Base-by-base conservation (phyloP, 2,888 invertebrate genomes). In the Marasmarcha lunaedactyla region DNA sequence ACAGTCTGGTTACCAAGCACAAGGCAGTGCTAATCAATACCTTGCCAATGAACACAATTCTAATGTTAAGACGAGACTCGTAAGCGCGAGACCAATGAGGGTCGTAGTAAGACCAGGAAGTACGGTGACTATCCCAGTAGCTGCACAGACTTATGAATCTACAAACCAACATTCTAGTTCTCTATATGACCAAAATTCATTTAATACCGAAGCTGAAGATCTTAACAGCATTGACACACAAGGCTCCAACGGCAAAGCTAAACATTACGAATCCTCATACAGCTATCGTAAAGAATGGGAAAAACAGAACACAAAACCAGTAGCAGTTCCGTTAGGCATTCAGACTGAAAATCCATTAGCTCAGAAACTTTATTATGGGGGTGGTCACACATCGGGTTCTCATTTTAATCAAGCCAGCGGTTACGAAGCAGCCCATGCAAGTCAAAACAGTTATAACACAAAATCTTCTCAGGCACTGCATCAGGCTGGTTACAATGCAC, bases 271-370 rank as follows among this genome's bases (percentile, higher is more conserved):
- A 50, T 67, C 79, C 7, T 67, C 76, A 12, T 81, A 78, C 45
- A 72, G 60, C 39, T 83, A 83, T 43, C 63, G 54, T 30, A 84
- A 83, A 48, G 57, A 74, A 61, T 83, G 81, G 83, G 81, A 84
- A 54, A 78, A 73, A 48, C 78, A 76, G 43, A 59, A 71, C 37
- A 56, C 59, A 6, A 50, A 56, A 37, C 74, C 78, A 13, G 48
- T 52, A 20, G 46, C 49, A 15, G 42, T 52, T 14, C 46, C 59
- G 37, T 36, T 57, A 30, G 41, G 54, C 37, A 45, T 59, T 27
- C 61, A 71, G 11, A 68, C 67, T 4, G 53, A 51, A 39, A 66
- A 52, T 33, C 62, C 71, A 6, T 44, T 50, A 36, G 49, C 47
- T 38, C 42, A 47, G 20, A 58, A 59, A 40, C 54, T 55, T 33